phyloP scores from a whole-genome alignment of 2,113 vertebrate genomes.

The Picathartes gymnocephalus region DNA sequence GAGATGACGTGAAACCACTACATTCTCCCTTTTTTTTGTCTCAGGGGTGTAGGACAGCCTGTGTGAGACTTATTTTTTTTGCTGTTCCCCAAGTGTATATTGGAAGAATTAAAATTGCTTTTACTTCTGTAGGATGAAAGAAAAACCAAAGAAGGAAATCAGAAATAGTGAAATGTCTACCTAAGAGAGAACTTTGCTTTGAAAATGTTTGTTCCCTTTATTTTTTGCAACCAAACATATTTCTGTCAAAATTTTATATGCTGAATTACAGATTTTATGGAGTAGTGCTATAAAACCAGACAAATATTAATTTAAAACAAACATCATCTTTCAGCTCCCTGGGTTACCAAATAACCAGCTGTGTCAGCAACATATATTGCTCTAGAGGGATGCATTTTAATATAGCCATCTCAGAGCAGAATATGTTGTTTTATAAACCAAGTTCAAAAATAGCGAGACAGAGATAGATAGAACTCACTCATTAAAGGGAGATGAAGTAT shows the following conservation, averaged over 20 bases:
- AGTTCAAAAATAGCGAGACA: background rate
- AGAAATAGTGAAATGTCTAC: background rate
- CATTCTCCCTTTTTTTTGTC: background rate
- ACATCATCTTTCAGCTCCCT: background rate
- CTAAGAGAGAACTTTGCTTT: background rate
- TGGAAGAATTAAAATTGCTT: background rate
- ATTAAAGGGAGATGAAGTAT: background rate
- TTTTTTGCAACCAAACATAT: background rate
- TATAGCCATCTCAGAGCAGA: background rate
- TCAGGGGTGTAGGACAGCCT: background rate
- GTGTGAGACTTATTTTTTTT: background rate
- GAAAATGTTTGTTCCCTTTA: background rate
- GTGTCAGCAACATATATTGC: background rate
- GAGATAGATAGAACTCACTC: background rate
- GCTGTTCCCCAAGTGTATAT: background rate
- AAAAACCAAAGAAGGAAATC: rapidly evolving
- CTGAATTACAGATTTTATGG: background rate
- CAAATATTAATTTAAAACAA: conserved; percentile 3
- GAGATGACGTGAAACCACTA: no score
- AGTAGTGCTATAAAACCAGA: background rate
- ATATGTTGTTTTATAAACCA: background rate
- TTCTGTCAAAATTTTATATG: background rate
- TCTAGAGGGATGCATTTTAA: conserved; percentile 5
- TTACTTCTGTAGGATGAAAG: background rate
- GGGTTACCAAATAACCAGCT: conserved; percentile 10